Conservation (phyloP, 2,113 vertebrate genomes). For the Bufo gargarizans region DNA sequence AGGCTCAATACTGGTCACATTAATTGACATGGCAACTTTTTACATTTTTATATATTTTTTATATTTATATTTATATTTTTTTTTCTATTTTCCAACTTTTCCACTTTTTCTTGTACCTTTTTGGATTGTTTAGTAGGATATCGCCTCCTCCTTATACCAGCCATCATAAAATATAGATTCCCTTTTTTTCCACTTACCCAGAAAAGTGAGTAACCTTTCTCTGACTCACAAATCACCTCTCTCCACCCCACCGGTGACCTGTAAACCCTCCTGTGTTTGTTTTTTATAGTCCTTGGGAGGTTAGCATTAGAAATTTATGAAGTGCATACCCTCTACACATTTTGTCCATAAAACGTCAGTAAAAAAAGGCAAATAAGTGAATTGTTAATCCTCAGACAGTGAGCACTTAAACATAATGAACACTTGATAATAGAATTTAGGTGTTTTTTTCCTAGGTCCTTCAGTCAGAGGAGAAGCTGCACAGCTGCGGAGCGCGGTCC, state of each 20-base stretch:
- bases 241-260: slow-evolving; percentile 55
- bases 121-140: no score
- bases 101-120: no score
- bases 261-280: slow-evolving; percentile 37
- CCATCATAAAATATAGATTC: slow-evolving; percentile 35
- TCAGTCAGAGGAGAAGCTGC: background rate
- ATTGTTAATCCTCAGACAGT: slow-evolving; percentile 55
- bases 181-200: slow-evolving; percentile 1
- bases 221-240: slow-evolving; percentile 44
- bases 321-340: slow-evolving; percentile 57
- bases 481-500: slow-evolving; percentile 11
- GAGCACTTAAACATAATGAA: slow-evolving; percentile 37
- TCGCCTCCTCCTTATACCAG: background rate
- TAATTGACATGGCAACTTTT: no score
- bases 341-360: slow-evolving; percentile 57
- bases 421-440: slow-evolving; percentile 1
- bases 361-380: slow-evolving; percentile 52
- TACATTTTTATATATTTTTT: no score
- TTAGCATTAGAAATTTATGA: slow-evolving; percentile 58
- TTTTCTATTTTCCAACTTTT: no score
- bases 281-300: slow-evolving; percentile 54
- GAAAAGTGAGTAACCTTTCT: slow-evolving; percentile 34
- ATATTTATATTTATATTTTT: no score
- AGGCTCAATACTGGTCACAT: no score
- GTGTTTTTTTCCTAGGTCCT: background rate